Percentiles rank a stretch among this genome's conserved stretches.
phyloP scores from a whole-genome alignment of 2,888 invertebrate genomes.

The Cephus rjabovi region DNA sequence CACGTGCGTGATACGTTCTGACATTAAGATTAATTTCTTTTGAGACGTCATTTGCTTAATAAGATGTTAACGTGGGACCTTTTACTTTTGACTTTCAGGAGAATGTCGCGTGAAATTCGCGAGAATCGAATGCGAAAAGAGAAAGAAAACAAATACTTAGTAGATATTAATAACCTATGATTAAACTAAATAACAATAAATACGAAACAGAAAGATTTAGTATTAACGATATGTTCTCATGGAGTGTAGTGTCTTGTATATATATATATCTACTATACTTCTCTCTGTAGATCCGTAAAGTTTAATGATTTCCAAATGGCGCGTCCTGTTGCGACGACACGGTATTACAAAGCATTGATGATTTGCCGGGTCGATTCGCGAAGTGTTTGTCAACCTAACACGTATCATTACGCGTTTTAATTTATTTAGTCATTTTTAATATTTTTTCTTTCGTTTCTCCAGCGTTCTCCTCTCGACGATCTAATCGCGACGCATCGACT shows the following conservation, averaged over 20 bases:
- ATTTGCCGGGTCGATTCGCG: neutral
- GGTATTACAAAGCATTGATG: conserved; percentile 7
- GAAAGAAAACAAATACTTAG: conserved; percentile 31
- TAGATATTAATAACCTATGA: conserved; percentile 40
- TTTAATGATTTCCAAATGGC: conserved; percentile 29
- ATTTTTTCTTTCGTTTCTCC: neutral
- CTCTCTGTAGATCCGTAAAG: conserved; percentile 53
- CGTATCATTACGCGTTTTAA: neutral
- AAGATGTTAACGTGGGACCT: neutral
- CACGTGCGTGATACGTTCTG: neutral
- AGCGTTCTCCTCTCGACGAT: neutral
- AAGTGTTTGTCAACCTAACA: neutral
- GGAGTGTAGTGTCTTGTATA: conserved; percentile 66
- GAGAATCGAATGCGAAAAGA: conserved; percentile 20
- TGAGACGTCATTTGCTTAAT: neutral
- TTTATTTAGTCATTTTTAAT: neutral
- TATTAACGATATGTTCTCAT: conserved; percentile 63
- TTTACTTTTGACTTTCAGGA: neutral
- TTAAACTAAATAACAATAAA: conserved; percentile 51
- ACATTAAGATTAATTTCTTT: neutral
- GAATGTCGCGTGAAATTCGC: neutral
- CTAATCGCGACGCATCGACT: neutral
- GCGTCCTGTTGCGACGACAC: conserved; percentile 7
- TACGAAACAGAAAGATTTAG: conserved; percentile 56
- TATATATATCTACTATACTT: conserved; percentile 55